Percentiles rank a stretch among this genome's conserved stretches.
Conservation (phyloP, 1,140 invertebrate species). For the Drosophila nasuta region DNA sequence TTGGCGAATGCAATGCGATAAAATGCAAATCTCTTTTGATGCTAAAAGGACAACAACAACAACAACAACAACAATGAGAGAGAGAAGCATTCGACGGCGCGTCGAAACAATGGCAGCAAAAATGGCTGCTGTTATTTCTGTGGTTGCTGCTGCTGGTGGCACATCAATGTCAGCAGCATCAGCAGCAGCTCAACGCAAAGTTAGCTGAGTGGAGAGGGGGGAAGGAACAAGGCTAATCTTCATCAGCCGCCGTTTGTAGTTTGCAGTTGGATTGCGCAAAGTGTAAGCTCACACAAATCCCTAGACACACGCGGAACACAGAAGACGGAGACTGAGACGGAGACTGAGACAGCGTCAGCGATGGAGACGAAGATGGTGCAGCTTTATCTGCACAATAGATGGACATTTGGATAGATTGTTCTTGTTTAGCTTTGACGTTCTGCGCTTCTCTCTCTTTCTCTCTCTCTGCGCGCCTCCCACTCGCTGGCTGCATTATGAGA, state of each 20-base stretch:
- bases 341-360: background rate
- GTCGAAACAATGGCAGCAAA: constrained; percentile 66
- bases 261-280: constrained; percentile 57
- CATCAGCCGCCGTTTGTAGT: constrained; percentile 82
- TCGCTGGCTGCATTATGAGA: constrained; percentile 65
- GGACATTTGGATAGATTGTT: constrained; percentile 84
- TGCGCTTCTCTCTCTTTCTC: constrained; percentile 14
- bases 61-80: constrained; percentile 48
- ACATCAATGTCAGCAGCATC: constrained; percentile 66
- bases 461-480: background rate
- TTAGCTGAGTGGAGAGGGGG: constrained; percentile 5
- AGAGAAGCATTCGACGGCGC: constrained; percentile 50
- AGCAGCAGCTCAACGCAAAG: constrained; percentile 27
- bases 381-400: constrained; percentile 83
- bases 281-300: constrained; percentile 81
- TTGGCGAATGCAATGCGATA: constrained; percentile 74
- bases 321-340: background rate
- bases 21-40: constrained; percentile 83
- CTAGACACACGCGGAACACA: constrained; percentile 50
- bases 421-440: constrained; percentile 80
- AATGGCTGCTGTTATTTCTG: constrained; percentile 50
- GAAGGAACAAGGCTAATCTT: constrained; percentile 66
- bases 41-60: constrained; percentile 75
- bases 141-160: constrained; percentile 62
- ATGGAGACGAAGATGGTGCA: constrained; percentile 53